Evolutionary conservation across 1,140 invertebrate genomes (phyloP), one percentile per base, ranked within the genome.

Genomic region (Bacillus rossius): DNA sequence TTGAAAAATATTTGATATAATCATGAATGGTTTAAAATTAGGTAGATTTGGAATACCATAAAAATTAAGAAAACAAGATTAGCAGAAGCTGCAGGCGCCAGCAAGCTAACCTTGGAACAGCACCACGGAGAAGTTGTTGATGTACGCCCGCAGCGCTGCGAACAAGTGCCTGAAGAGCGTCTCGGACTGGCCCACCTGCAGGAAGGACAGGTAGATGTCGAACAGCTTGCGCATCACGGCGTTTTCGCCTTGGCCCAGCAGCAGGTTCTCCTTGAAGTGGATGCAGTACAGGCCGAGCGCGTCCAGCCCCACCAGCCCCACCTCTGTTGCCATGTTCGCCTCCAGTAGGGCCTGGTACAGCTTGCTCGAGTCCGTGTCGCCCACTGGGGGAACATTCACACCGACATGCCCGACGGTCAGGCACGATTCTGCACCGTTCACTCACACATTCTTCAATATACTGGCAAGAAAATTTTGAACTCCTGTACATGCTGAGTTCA

Each of bases 161-260:
- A 98, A 96, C 3, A 95, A 83, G 70, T 97, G 93, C 64, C 90
- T 89, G 64, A 93, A 86, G 22, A 97, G 74, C 10, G 80, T 85
- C 73, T 97, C 94, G 25, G 93, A 95, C 70, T 97, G 94, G 3
- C 92, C 89, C 22, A 90, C 81, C 73, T 91, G 86, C 10, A 98
- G 77, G 64, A 96, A 88, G 4, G 84, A 83, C n/a, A 98, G 70
- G 69, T 96, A 93, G 26, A 94, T 83, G 47, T 84, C 82, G 57
- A 92, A 86, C 13, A 94, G 79, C 74, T 85, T 90, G 67, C 78
- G 84, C 83, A 85, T 90, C 37, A 89, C 77, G 7, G 81, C 69
- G 67, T 92, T 93, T 50, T 93, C 89, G 4, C 86, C 83, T 54
- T 85, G 81, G 37, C 77, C 71, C 5, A 81, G 76, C 8, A 90